Evolutionary conservation across 2,888 invertebrate genomes (phyloP), one percentile per base, ranked within the genome.

Genomic region (Nebria salina): DNA sequence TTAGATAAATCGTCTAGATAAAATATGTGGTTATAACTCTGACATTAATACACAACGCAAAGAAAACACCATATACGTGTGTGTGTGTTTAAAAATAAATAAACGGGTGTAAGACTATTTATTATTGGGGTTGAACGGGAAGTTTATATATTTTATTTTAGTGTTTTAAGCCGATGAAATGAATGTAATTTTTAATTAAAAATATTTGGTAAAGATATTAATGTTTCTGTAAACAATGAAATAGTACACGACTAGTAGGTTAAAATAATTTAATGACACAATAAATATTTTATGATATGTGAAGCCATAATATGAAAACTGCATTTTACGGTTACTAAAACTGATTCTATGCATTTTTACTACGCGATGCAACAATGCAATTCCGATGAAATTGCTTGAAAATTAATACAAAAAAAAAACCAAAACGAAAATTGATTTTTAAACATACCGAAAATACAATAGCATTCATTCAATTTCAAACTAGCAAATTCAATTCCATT

Each of bases 1-100:
- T 87, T 86, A 88, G 88, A 88, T 88, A 88, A 88, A 88, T 88
- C 88, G 88, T 83, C 84, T 81, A 83, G 88, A 88, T 88, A 88
- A 88, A 87, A 88, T 88, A 88, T 88, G 88, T 76, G 81, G 81
- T 76, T 81, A 81, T 81, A 81, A 81, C 76, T 81, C 76, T 65
- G 65, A 76, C 76, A 81, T 81, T 81, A 81, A 81, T 81, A 81
- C 73, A 76, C 64, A 72, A 34, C 34, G 34, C 34, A 34, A 34
- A 34, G 34, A 34, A 34, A 34, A 34, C 34, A 34, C 34, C 20
- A 20, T 43, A 43, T 43, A 43, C 43, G 11, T 54, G 8, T 54
- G 13, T 54, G 7, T 54, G 6, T 54, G 7, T 54, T 6, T 54
- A 34, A 34, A 13, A 54, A 54, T 2, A 8, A 54, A 54, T 54